Evolutionary conservation across 2,888 invertebrate species (phyloP).

Genomic region (Laothoe populi): DNA sequence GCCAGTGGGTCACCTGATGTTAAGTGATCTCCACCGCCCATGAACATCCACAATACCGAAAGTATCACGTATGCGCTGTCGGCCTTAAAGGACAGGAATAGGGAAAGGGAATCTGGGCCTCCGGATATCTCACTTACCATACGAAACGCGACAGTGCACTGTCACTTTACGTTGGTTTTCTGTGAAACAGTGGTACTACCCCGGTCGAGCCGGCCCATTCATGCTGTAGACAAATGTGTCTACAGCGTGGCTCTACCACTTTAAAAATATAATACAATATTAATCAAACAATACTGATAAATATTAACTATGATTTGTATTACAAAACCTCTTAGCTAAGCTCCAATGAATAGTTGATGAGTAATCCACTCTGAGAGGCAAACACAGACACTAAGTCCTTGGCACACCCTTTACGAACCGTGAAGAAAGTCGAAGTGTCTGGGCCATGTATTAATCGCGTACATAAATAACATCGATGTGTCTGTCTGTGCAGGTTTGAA

Average conservation of each 20-base stretch:
- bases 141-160: no score
- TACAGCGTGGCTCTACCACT: neutral
- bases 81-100: no score
- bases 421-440: conserved; percentile 16
- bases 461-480: neutral
- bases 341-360: conserved; percentile 7
- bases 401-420: neutral
- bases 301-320: neutral
- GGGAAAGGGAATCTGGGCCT: no score
- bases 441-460: neutral
- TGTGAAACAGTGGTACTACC: no score
- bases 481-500: neutral
- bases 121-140: no score
- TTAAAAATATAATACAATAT: neutral
- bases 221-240: no score
- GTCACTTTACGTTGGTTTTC: no score
- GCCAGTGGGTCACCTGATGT: no score
- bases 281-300: neutral
- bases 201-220: no score
- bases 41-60: no score
- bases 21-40: no score
- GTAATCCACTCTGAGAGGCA: neutral
- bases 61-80: no score
- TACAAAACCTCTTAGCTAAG: neutral
- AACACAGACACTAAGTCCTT: neutral